phyloP scores from a whole-genome alignment of 2,888 invertebrate species.

The Limnephilus auricula region DNA sequence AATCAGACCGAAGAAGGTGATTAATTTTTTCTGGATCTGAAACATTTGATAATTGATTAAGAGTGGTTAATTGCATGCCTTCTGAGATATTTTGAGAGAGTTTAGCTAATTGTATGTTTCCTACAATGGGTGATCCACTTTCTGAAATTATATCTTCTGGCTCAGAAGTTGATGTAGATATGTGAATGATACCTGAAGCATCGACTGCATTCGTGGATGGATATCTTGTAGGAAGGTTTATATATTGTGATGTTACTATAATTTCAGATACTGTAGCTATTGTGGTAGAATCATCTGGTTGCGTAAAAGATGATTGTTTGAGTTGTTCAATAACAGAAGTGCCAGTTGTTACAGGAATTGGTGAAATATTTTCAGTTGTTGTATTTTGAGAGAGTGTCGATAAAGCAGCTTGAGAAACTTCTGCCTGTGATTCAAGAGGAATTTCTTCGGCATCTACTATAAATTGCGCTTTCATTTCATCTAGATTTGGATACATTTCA shows the following conservation, averaged over 20 bases:
- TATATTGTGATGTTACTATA: neutral
- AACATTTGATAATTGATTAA: neutral
- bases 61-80: neutral
- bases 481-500: neutral
- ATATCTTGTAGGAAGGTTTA: neutral
- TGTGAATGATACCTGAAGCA: neutral
- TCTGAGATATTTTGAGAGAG: neutral
- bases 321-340: neutral
- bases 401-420: neutral
- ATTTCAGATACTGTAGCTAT: neutral
- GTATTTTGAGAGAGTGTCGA: neutral
- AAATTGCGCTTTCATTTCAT: neutral
- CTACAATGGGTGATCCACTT: neutral
- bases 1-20: neutral
- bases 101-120: neutral
- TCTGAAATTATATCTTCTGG: neutral
- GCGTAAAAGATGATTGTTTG: neutral
- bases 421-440: neutral
- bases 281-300: neutral
- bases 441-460: neutral
- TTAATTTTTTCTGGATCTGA: neutral
- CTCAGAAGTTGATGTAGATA: neutral
- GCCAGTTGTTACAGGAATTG: neutral
- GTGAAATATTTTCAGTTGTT: neutral
- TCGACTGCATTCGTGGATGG: neutral